Evolutionary conservation across 2,888 invertebrate genomes (phyloP).

Genomic region (Tinea trinotella): DNA sequence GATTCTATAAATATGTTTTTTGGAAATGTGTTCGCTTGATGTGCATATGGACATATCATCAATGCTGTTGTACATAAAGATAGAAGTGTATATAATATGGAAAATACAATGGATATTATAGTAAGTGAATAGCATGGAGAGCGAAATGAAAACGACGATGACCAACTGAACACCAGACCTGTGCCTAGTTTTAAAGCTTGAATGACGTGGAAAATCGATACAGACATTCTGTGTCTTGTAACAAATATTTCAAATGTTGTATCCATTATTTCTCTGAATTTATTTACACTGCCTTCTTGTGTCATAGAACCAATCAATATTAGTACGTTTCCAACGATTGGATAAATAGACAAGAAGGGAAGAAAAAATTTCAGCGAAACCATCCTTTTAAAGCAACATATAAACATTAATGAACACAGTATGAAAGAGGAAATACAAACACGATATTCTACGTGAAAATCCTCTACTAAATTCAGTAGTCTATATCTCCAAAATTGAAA

Average conservation of each 20-base stretch:
- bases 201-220: constrained; percentile 34
- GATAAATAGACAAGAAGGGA: constrained; percentile 31
- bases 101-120: constrained; percentile 36
- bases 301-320: constrained; percentile 48
- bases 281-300: constrained; percentile 47
- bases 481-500: constrained; percentile 47
- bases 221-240: constrained; percentile 28
- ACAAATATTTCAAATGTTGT: constrained; percentile 35
- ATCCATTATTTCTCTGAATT: constrained; percentile 42
- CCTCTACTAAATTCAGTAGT: constrained; percentile 26
- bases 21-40: constrained; percentile 31
- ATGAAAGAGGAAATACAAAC: constrained; percentile 44
- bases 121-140: constrained; percentile 47
- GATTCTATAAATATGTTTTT: constrained; percentile 26
- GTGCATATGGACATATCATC: constrained; percentile 49
- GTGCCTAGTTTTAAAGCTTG: constrained; percentile 41
- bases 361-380: constrained; percentile 36
- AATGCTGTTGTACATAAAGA: constrained; percentile 36
- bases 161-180: constrained; percentile 41
- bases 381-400: constrained; percentile 40
- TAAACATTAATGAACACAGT: constrained; percentile 31
- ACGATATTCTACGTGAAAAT: constrained; percentile 42
- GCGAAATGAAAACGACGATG: constrained; percentile 41
- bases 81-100: constrained; percentile 31
- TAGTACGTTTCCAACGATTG: constrained; percentile 33